Base-by-base conservation (phyloP, 2,888 invertebrate genomes). In the Pegoplata infirma region DNA sequence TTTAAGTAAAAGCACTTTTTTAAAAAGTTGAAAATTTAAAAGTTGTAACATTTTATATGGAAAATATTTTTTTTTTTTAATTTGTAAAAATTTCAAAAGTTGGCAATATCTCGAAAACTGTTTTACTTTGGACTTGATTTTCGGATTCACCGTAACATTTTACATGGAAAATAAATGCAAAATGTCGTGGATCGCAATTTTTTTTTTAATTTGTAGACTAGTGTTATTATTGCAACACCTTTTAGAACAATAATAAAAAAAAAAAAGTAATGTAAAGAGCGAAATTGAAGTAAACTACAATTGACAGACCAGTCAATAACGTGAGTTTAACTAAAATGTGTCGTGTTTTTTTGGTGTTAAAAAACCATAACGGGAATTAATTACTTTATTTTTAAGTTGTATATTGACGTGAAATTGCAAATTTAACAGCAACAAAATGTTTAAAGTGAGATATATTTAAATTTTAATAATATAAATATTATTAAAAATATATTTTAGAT, bases 281-380 rank as follows among this genome's bases (percentile, higher is more conserved):
- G 28, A 44, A 16, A 58, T 47, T n/a, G n/a, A n/a, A n/a, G n/a
- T n/a, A n/a, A n/a, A 56, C 5, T 59, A 23, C 51, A 44, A 56
- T 56, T 56, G 75, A 51, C 67, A 75, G 75, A 75, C 63, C 67
- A 75, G 75, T 79, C 63, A 67, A 67, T 75, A 67, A 63, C 10
- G 49, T 25, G 58, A 66, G 19, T 53, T 75, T 53, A 46, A 58
- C n/a, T 63, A 17, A 56, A 79, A 75, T 71, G 75, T 79, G 63
- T 79, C 75, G 67, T 58, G 40, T 51, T 44, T 55, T n/a, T n/a
- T n/a, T n/a, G n/a, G n/a, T n/a, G n/a, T 21, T 56, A 25, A 25
- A 63, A 36, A 25, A 40, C n/a, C 4, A 49, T 56, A 56, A 67
- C 55, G 49, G 55, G 55, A 72, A 51, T 73, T 49, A n/a, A 25